phyloP scores from a whole-genome alignment of 2,113 vertebrate species.

The Malurus melanocephalus region DNA sequence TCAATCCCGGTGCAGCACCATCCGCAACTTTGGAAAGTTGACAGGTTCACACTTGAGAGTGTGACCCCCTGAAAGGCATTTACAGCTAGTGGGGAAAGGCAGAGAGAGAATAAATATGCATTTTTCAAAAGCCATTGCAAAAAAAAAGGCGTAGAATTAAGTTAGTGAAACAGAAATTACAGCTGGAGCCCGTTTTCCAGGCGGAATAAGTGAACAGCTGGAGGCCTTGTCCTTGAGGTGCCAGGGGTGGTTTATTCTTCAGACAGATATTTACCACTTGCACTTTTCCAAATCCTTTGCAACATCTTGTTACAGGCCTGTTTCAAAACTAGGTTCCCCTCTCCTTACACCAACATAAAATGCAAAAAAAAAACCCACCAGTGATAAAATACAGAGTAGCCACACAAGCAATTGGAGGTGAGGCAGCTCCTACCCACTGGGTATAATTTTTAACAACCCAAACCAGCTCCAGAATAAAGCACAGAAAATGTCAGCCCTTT shows the following conservation, averaged over 20 bases:
- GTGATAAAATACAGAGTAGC: conserved; percentile 12
- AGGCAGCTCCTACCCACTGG: conserved; percentile 53
- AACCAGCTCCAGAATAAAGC: conserved; percentile 57
- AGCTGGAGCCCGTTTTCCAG: conserved; percentile 6
- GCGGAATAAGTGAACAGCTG: conserved; percentile 27
- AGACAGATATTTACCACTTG: not conserved
- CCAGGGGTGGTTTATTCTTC: not conserved
- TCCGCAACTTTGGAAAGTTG: not conserved
- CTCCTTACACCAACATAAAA: conserved; percentile 2
- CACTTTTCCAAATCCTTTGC: conserved; percentile 7
- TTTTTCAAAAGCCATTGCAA: conserved; percentile 6
- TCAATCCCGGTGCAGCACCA: not conserved
- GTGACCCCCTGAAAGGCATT: conserved; percentile 30
- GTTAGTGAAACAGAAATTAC: conserved; percentile 4
- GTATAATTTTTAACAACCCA: conserved; percentile 54
- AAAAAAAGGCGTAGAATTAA: not conserved
- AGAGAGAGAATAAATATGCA: not conserved
- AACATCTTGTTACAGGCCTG: not conserved
- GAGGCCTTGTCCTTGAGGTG: conserved; percentile 26
- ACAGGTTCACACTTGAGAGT: not conserved
- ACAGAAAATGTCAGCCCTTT: conserved; percentile 63
- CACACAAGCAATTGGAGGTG: conserved; percentile 25
- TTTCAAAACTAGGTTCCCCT: conserved; percentile 24
- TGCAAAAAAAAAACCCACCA: not conserved
- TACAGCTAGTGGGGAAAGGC: conserved; percentile 4